Conservation (phyloP, 2,113 vertebrate species). For the Hyperopisus bebe region DNA sequence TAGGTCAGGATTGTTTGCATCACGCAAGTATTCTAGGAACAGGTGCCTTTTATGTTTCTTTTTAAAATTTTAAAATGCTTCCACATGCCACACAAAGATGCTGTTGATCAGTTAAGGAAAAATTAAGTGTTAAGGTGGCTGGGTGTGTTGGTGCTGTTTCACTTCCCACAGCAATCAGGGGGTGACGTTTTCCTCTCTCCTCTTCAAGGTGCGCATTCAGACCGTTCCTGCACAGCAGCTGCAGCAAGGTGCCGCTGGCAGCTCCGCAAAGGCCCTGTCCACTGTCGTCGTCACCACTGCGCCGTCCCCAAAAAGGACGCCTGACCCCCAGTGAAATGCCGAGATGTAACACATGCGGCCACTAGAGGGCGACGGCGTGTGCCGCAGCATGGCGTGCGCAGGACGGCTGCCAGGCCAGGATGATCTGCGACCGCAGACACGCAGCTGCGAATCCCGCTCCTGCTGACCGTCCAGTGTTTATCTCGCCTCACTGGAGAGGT, state of each 20-base stretch:
- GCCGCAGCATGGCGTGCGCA: not conserved
- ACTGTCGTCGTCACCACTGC: slow-evolving; percentile 89
- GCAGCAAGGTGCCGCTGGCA: slow-evolving; percentile 77
- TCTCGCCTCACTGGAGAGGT: not conserved
- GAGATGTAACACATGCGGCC: not conserved
- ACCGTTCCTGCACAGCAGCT: slow-evolving; percentile 85
- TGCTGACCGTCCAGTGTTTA: not conserved
- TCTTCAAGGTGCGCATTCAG: slow-evolving; percentile 83
- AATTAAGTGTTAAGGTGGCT: not conserved
- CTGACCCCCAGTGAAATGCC: slow-evolving; percentile 55
- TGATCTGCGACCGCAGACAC: not conserved
- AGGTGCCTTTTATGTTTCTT: not conserved
- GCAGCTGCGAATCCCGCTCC: not conserved
- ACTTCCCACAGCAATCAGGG: not conserved
- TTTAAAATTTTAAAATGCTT: not conserved
- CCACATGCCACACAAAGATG: not conserved
- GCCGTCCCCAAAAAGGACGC: slow-evolving; percentile 76
- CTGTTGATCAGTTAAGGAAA: not conserved
- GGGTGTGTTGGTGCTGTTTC: not conserved
- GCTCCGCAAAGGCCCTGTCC: slow-evolving; percentile 81
- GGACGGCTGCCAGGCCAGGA: not conserved
- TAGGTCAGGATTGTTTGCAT: not conserved
- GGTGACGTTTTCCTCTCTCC: not conserved
- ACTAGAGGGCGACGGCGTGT: not conserved
- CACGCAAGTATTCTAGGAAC: not conserved